Conservation (phyloP, 2,888 invertebrate species). For the Adelognathus sp. region DNA sequence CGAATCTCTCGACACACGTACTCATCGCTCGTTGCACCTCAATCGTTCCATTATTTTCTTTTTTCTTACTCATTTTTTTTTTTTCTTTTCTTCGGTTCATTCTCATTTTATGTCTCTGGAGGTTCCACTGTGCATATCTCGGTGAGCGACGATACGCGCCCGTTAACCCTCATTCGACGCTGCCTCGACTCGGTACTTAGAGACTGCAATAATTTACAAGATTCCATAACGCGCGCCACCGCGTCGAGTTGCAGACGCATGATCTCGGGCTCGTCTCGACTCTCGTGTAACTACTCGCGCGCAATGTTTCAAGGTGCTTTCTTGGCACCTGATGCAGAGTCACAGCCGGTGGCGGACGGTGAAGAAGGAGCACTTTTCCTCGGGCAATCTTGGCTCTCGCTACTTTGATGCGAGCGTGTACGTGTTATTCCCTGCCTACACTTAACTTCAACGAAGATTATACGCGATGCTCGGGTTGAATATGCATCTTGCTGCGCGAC, state of each 20-base stretch:
- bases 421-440: conserved; percentile 30
- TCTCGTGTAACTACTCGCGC: neutral
- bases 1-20: conserved; percentile 16
- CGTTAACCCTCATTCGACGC: conserved; percentile 39
- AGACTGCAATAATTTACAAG: conserved; percentile 51
- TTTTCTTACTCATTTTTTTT: neutral
- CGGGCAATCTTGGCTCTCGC: conserved; percentile 2
- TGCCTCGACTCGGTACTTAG: conserved; percentile 43
- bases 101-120: neutral
- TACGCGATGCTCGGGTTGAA: neutral
- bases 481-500: conserved; percentile 19
- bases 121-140: neutral
- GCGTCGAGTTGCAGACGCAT: neutral
- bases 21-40: neutral
- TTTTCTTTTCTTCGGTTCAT: neutral
- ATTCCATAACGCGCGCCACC: conserved; percentile 20
- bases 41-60: neutral
- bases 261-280: conserved; percentile 1
- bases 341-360: conserved; percentile 22
- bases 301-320: conserved; percentile 3
- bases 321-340: conserved; percentile 33
- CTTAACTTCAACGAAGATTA: conserved; percentile 27
- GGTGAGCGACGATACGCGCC: conserved; percentile 27
- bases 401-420: conserved; percentile 26
- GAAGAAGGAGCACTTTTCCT: conserved; percentile 8